Base-by-base conservation (phyloP, 2,797 vertebrate genomes). In the Sebastiscus albofasciatus region DNA sequence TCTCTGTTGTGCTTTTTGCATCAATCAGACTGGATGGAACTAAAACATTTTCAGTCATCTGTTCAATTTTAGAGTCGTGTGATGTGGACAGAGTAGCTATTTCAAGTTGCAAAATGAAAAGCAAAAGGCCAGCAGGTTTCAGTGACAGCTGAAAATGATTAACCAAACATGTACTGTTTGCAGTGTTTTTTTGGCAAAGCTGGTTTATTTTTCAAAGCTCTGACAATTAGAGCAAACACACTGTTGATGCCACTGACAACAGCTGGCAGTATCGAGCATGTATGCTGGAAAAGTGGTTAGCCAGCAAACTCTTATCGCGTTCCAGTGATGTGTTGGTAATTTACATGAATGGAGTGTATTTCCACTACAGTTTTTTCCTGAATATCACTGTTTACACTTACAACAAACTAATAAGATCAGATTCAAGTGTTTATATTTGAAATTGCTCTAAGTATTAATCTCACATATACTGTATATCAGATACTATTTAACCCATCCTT, bases 191-290 rank as follows among this genome's bases (percentile, higher is more conserved):
- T 58, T 65, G 60, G 61, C 10, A 27, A 67, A 76, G 49, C 55
- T 65, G 34, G 42, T 75, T 69, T 73, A 27, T 73, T 70, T 75
- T 78, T 80, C 55, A 67, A 74, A 79, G 75, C 65, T 34, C 8
- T 52, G 71, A 31, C 29, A 87, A 67, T 73, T 55, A 67, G 3
- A 34, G 62, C 22, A 65, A 81, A 79, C 36, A 12, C 29, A 22
- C 6, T 18, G 39, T 27, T 70, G 71, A 72, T 75, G 58, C 56
- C 49, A 62, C 46, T 18, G 56, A 83, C 12, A 31, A 59, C 42
- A 58, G 34, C 34, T 79, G 82, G 59, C 74, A 65, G 27, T 14
- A 67, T 26, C 1, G 2, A 60, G 22, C 34, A 67, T 33, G 31
- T 39, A 13, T 22, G 54, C 27, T 55, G 13, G 20, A 64, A 82